Evolutionary conservation across 2,113 vertebrate species (phyloP).

Genomic region (Protomyctophum bolini): DNA sequence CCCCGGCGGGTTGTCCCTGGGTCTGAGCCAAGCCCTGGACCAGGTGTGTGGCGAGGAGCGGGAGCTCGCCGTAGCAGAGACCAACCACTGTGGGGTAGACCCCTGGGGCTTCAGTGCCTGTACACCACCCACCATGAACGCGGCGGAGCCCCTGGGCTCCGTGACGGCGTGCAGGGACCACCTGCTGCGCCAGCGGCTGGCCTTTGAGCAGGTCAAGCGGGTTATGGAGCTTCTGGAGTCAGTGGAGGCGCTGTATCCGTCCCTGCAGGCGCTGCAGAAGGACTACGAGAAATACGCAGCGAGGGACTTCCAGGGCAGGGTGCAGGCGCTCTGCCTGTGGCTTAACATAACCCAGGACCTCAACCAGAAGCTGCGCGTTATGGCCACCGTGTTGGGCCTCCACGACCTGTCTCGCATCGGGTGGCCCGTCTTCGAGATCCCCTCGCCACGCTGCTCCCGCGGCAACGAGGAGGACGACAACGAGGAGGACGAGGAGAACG

Average conservation of each 20-base stretch:
- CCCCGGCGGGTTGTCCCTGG: conserved; percentile 44
- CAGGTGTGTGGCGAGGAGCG: conserved; percentile 41
- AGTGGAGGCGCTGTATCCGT: conserved; percentile 97
- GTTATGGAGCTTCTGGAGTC: conserved; percentile 97
- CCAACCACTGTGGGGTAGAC: conserved; percentile 71
- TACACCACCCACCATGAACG: conserved; percentile 60
- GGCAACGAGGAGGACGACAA: conserved; percentile 81
- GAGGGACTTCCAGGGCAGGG: conserved; percentile 94
- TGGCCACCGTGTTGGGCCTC: conserved; percentile 97
- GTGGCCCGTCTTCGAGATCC: conserved; percentile 99
- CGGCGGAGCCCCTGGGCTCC: conserved; percentile 73
- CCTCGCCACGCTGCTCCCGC: conserved; percentile 89
- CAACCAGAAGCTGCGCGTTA: conserved; percentile 97
- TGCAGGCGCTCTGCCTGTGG: conserved; percentile 99
- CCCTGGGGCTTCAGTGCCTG: conserved; percentile 67
- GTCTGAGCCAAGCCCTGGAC: conserved; percentile 55
- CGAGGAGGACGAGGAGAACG: conserved; percentile 81
- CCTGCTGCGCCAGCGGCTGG: conserved; percentile 90
- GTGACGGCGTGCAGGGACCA: conserved; percentile 85
- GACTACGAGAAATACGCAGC: conserved; percentile 97
- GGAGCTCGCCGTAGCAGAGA: conserved; percentile 74
- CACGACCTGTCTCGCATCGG: conserved; percentile 93
- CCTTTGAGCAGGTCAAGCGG: conserved; percentile 94
- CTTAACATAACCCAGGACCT: conserved; percentile 98
- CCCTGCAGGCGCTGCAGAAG: conserved; percentile 93